These are phyloP conservation scores for Odontamblyopus lacepedii DNA, from an alignment of 2,797 vertebrate genomes.

Conservation along the genomic window DNA sequence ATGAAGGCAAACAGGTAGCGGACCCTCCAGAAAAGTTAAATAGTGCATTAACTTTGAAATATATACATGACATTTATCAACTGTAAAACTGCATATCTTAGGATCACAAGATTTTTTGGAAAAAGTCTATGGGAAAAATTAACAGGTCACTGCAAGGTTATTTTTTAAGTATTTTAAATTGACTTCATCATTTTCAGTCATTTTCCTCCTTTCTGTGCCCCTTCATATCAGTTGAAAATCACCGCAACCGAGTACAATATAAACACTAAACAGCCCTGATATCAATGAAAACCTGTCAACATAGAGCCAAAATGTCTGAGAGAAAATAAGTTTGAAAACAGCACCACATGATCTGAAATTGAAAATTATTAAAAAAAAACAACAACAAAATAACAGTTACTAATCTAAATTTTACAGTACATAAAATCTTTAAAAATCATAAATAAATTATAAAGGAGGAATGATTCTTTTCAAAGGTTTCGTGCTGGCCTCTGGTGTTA, in stretches of 20 bases:
- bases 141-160: not conserved
- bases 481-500: constrained; percentile 34
- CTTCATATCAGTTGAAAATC: not conserved
- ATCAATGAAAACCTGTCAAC: constrained; percentile 25
- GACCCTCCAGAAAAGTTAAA: not conserved
- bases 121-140: not conserved
- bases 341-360: constrained; percentile 3
- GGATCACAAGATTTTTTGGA: not conserved
- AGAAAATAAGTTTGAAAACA: constrained; percentile 31
- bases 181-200: not conserved
- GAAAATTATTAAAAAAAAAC: not conserved
- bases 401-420: constrained; percentile 32
- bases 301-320: constrained; percentile 2
- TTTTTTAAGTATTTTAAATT: not conserved
- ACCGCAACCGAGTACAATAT: constrained; percentile 21
- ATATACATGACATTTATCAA: not conserved
- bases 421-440: constrained; percentile 55
- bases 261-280: constrained; percentile 37
- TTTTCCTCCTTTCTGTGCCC: not conserved
- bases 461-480: constrained; percentile 37
- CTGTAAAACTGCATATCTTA: not conserved
- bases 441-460: constrained; percentile 63
- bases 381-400: constrained; percentile 7
- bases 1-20: no score
- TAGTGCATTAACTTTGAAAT: not conserved